Percentiles rank a stretch among this genome's conserved stretches.
These are phyloP conservation scores for Nebria salina DNA, from an alignment of 2,888 invertebrate genomes.

Conservation along the genomic window DNA sequence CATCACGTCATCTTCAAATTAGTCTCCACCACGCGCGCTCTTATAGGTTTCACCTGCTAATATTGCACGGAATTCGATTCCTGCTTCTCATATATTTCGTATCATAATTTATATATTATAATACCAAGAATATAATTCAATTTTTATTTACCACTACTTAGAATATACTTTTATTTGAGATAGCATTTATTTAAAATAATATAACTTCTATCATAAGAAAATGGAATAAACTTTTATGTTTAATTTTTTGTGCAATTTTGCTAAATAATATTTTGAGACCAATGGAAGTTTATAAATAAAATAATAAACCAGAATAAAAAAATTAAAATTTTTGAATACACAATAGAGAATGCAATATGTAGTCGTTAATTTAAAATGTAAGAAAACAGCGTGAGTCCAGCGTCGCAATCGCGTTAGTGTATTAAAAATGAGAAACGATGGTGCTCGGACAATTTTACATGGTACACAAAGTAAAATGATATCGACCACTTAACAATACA, in stretches of 20 bases:
- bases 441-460: conserved; percentile 47
- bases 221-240: too few relatives aligned
- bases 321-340: background rate
- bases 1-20: conserved; percentile 27
- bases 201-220: too few relatives aligned
- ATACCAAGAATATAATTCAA: too few relatives aligned
- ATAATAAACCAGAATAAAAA: background rate
- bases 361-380: conserved; percentile 16
- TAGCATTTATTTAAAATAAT: too few relatives aligned
- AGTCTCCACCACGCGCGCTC: conserved; percentile 6
- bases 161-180: too few relatives aligned
- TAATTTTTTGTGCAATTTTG: too few relatives aligned
- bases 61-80: background rate
- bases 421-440: conserved; percentile 37
- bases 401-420: conserved; percentile 13
- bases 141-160: too few relatives aligned
- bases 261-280: background rate
- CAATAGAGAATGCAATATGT: background rate
- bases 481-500: conserved; percentile 60
- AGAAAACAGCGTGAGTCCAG: conserved; percentile 36
- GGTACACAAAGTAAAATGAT: conserved; percentile 58
- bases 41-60: background rate
- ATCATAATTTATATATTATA: too few relatives aligned
- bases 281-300: background rate
- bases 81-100: too few relatives aligned